phyloP scores from a whole-genome alignment of 2,888 invertebrate genomes.

The Tinea semifulvella region DNA sequence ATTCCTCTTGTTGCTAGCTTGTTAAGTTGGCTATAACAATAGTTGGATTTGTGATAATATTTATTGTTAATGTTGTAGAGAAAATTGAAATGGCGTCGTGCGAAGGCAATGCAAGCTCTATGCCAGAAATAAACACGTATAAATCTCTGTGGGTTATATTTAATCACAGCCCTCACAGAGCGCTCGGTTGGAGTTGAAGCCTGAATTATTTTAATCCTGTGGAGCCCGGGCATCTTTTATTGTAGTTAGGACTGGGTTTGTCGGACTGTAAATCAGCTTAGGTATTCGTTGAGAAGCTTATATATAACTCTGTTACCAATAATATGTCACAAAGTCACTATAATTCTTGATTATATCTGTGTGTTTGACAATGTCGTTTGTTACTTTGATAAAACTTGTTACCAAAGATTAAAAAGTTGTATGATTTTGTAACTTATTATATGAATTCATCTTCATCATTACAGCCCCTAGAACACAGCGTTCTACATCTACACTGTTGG shows the following conservation, averaged over 20 bases:
- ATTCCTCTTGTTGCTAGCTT: conserved; percentile 9
- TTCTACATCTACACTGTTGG: too few relatives aligned
- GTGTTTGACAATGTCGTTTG: too few relatives aligned
- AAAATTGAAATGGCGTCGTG: conserved; percentile 14
- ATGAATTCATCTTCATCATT: too few relatives aligned
- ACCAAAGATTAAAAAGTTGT: too few relatives aligned
- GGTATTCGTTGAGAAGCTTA: conserved; percentile 21
- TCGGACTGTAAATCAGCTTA: conserved; percentile 60
- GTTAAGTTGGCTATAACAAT: conserved; percentile 10
- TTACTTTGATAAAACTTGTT: too few relatives aligned
- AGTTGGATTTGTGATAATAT: conserved; percentile 11
- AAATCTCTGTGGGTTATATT: conserved; percentile 58
- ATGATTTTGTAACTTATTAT: too few relatives aligned
- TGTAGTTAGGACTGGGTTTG: conserved; percentile 38
- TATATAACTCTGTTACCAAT: conserved; percentile 33
- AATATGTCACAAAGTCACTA: conserved; percentile 31
- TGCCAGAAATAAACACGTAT: conserved; percentile 55
- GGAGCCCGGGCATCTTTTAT: conserved; percentile 45
- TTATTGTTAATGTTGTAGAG: conserved; percentile 15
- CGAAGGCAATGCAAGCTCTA: conserved; percentile 12
- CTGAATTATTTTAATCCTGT: conserved; percentile 54
- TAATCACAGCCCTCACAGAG: conserved; percentile 49
- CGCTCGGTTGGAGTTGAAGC: conserved; percentile 50
- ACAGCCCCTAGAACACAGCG: too few relatives aligned
- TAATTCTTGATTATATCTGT: too few relatives aligned